Base-by-base conservation (phyloP, 2,888 invertebrate genomes). In the Carabus problematicus region DNA sequence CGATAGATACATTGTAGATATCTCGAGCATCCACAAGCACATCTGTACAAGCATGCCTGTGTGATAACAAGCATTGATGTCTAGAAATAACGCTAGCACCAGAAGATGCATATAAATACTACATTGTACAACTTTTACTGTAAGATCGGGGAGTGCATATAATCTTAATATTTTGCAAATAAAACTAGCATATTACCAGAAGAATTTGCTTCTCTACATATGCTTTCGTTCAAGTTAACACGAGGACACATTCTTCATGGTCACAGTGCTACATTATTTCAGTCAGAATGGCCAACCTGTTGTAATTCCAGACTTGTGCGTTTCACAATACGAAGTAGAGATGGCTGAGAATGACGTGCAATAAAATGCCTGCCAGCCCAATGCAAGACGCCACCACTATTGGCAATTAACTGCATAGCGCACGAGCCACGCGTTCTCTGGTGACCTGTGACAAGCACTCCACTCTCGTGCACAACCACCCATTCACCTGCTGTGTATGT, bases 331-430 rank as follows among this genome's bases (percentile, higher is more conserved):
- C 29, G 29, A 29, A 56, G 39, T 18, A 6, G 29, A 29, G 29
- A 29, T 40, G 55, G 49, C 62, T 66, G 56, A 43, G 64, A 54
- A 39, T 11, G 52, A 70, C 64, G 66, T 63, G 70, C 62, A 71
- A 71, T 66, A 70, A 71, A 71, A 70, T 71, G 56, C 70, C 70
- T 29, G 66, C 39, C 42, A 55, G 66, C 49, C 29, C 56, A 67
- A 45, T 66, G 70, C 70, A 62, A 66, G 58, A 61, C 71, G 60
- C 49, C 9, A 54, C 64, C 69, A 70, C 70, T 71, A 63, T 70
- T 71, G 66, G 66, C 71, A 71, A 71, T 71, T 71, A 71, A 71
- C 66, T 71, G 70, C 71, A 70, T 71, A 71, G 64, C 71, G 39
- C 41, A 59, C 71, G 69, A 66, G 70, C 62, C 60, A 14, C 43